Percentiles rank a stretch among this genome's conserved stretches.
These are phyloP conservation scores for Sebastes schlegelii DNA, from an alignment of 2,113 vertebrate species.

Conservation along the genomic window DNA sequence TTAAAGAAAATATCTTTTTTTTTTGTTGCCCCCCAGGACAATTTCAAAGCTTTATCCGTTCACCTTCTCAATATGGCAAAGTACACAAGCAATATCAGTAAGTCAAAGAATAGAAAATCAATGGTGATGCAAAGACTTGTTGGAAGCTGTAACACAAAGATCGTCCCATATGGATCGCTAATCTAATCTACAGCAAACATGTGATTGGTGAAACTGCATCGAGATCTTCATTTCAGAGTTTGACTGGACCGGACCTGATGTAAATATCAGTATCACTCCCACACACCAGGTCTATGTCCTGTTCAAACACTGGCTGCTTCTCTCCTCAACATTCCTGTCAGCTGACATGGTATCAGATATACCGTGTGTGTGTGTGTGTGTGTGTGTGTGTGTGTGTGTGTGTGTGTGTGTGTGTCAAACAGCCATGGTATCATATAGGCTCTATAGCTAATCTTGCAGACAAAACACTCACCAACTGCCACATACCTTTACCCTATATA, in stretches of 20 bases:
- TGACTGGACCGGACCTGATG: neutral
- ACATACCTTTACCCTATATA: constrained; percentile 30
- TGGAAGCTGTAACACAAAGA: neutral
- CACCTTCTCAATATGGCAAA: neutral
- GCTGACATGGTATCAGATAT: constrained; percentile 23
- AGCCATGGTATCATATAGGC: constrained; percentile 39
- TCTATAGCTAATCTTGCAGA: constrained; percentile 53
- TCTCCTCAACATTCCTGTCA: constrained; percentile 35
- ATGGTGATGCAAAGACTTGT: neutral
- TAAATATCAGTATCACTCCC: neutral
- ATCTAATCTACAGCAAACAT: neutral
- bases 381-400: neutral
- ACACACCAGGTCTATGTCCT: neutral
- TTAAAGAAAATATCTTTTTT: neutral
- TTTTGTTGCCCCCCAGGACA: neutral
- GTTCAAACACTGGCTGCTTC: constrained; percentile 16
- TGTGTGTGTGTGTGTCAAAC: constrained; percentile 9
- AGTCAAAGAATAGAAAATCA: neutral
- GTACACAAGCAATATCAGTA: neutral
- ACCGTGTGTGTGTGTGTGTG: constrained; percentile 1
- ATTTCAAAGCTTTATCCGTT: neutral
- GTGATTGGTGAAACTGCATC: neutral
- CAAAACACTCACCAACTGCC: constrained; percentile 64
- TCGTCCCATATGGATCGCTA: neutral
- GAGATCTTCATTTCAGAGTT: neutral